phyloP scores from a whole-genome alignment of 2,797 vertebrate species.

The Gymnodraco acuticeps region DNA sequence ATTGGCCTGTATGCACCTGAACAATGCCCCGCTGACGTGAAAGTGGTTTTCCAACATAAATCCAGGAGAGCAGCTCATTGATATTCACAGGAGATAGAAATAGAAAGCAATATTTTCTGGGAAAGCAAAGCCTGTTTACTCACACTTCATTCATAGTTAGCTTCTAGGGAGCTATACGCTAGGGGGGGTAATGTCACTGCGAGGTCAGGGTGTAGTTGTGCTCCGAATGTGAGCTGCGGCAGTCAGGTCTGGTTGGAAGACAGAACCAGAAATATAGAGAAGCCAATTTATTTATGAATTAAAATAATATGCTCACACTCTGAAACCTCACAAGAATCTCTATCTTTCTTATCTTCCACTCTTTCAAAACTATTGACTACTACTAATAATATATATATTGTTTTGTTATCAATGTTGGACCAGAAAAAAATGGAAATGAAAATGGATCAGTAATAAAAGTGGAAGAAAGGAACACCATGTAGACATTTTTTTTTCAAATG shows the following conservation, averaged over 20 bases:
- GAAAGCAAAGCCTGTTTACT: conserved; percentile 58
- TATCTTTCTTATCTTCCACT: neutral
- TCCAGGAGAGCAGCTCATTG: conserved; percentile 54
- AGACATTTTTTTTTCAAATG: neutral
- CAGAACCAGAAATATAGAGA: neutral
- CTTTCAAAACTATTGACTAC: neutral
- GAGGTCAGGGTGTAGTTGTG: conserved; percentile 40
- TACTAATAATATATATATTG: too few relatives aligned
- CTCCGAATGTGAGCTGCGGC: neutral
- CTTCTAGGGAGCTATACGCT: conserved; percentile 22
- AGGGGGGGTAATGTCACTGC: conserved; percentile 20
- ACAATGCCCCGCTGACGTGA: conserved; percentile 46
- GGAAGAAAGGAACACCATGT: too few relatives aligned
- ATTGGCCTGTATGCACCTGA: conserved; percentile 49
- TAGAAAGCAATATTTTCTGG: conserved; percentile 53
- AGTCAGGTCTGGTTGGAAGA: neutral
- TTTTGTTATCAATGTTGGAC: neutral
- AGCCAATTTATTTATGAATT: neutral
- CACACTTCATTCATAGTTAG: conserved; percentile 59
- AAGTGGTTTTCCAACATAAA: conserved; percentile 34
- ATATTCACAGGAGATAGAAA: conserved; percentile 61
- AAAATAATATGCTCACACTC: neutral
- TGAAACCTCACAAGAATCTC: neutral
- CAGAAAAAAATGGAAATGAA: conserved; percentile 2
- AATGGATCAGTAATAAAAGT: neutral